Conservation (phyloP, 2,797 vertebrate species). For the Tachyglossus aculeatus region DNA sequence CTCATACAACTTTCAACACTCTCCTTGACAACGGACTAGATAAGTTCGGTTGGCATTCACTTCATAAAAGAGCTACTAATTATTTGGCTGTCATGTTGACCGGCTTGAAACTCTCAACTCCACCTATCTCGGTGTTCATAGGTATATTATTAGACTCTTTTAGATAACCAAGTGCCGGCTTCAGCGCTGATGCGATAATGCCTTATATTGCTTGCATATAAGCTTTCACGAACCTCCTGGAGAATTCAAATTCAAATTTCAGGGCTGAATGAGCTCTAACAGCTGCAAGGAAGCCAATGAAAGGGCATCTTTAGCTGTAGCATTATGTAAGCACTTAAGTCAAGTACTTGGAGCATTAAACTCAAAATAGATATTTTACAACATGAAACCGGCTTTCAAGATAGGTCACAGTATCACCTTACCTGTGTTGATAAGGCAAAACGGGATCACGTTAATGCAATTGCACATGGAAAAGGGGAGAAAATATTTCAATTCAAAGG, state of each 20-base stretch:
- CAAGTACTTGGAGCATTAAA: not conserved
- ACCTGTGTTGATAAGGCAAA: not conserved
- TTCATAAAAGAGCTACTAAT: conserved; percentile 33
- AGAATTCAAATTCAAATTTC: conserved; percentile 57
- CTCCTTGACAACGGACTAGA: not conserved
- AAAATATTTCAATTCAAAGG: not conserved
- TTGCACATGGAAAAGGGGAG: too few species aligned
- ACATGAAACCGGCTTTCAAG: not conserved
- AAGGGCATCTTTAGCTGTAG: conserved; percentile 14
- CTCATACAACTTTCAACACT: not conserved
- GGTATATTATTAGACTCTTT: conserved; percentile 54
- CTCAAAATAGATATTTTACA: not conserved
- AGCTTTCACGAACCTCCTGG: conserved; percentile 29
- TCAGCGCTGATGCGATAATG: conserved; percentile 18
- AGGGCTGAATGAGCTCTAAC: conserved; percentile 47
- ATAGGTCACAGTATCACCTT: too few species aligned
- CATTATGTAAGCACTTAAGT: conserved; percentile 31
- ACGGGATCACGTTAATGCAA: not conserved
- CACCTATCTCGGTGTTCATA: conserved; percentile 29
- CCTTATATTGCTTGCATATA: conserved; percentile 34
- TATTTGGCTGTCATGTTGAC: conserved; percentile 20
- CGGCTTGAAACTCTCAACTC: conserved; percentile 30
- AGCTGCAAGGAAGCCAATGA: conserved; percentile 47
- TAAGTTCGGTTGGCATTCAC: not conserved
- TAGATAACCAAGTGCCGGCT: conserved; percentile 44